A percentile compares a stretch with the other conserved stretches of the same genome.
These are phyloP conservation scores for Chloroceryle aenea DNA, from an alignment of 2,113 vertebrate species.

Conservation along the genomic window DNA sequence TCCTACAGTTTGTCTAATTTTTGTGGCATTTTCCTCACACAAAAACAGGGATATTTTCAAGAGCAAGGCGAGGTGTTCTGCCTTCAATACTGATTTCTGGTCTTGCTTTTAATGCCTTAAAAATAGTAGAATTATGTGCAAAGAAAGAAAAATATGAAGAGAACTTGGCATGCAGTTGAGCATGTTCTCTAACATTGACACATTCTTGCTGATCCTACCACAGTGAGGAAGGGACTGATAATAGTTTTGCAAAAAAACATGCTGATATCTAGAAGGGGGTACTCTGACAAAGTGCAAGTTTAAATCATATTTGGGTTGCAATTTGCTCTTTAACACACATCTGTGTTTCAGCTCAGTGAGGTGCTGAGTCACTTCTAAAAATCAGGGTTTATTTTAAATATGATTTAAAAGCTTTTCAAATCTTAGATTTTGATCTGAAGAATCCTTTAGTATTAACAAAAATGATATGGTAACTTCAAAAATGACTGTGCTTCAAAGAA, in stretches of 20 bases:
- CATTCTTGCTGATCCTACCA: not conserved
- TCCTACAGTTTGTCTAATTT: not conserved
- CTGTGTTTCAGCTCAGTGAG: not conserved
- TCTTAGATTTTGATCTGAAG: not conserved
- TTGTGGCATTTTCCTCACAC: not conserved
- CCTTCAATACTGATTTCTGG: not conserved
- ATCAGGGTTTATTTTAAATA: not conserved
- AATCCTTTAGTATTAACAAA: not conserved
- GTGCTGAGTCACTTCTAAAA: not conserved
- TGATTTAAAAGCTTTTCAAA: conserved; percentile 26
- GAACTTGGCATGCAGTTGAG: not conserved
- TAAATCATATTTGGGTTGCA: not conserved
- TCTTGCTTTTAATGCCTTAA: not conserved
- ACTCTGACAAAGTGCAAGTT: not conserved
- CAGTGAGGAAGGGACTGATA: not conserved
- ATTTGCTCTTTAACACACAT: not conserved
- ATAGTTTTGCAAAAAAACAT: not conserved
- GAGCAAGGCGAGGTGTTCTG: not conserved
- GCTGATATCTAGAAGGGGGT: not conserved
- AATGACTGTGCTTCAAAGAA: not conserved
- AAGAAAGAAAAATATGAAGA: not conserved
- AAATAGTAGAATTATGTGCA: not conserved
- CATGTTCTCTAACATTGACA: not conserved
- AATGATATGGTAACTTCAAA: not conserved
- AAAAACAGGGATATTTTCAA: not conserved